Percentiles rank a stretch among this genome's conserved stretches.
Conservation (phyloP, 2,113 vertebrate genomes). For the Clupea harengus region DNA sequence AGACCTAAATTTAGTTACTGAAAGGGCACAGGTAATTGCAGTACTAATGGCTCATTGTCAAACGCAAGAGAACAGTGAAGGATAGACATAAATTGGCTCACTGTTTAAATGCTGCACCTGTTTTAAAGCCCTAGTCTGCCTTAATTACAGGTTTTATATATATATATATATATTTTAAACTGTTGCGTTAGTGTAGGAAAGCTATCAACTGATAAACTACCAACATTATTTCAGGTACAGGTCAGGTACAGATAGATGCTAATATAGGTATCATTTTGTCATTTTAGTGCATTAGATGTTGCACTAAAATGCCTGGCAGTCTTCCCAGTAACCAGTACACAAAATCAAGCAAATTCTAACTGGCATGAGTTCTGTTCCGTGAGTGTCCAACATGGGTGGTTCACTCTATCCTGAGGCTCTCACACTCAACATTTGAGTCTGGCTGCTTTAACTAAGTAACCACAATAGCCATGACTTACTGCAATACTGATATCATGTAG, state of each 20-base stretch:
- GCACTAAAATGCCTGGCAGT: neutral
- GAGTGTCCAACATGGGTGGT: neutral
- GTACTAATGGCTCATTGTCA: neutral
- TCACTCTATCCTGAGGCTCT: neutral
- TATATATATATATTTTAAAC: neutral
- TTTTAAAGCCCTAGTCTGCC: neutral
- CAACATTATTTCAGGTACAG: neutral
- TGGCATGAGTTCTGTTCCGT: neutral
- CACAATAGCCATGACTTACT: neutral
- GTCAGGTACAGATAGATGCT: neutral
- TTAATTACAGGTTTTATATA: neutral
- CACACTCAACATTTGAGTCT: neutral
- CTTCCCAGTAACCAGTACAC: neutral
- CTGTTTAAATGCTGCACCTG: neutral
- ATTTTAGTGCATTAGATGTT: neutral
- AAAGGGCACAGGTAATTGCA: neutral
- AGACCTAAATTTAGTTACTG: slow-evolving; percentile 11
- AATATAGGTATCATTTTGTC: neutral
- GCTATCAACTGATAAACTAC: neutral
- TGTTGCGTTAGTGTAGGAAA: neutral
- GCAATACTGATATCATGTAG: neutral
- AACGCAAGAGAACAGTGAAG: neutral
- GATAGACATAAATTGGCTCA: neutral
- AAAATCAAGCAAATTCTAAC: neutral
- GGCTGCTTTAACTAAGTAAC: neutral